Percentiles rank a stretch among this genome's conserved stretches.
These are phyloP conservation scores for Archilochus colubris DNA, from an alignment of 2,113 vertebrate species.

Conservation along the genomic window DNA sequence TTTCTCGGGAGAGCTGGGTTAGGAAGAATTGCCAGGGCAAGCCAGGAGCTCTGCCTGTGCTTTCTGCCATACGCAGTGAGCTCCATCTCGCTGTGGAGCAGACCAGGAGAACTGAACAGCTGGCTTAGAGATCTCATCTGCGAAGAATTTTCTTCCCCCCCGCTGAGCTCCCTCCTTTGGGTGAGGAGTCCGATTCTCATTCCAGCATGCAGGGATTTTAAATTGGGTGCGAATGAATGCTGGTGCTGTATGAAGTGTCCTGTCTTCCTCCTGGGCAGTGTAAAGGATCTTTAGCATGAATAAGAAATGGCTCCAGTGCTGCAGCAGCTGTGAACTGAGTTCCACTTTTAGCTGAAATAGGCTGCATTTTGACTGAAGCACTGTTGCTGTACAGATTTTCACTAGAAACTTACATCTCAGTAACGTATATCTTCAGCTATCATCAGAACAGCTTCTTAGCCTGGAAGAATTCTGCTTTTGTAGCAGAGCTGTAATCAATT, in stretches of 20 bases:
- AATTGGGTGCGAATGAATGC: neutral
- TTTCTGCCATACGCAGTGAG: neutral
- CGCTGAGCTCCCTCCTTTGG: neutral
- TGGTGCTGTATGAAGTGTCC: neutral
- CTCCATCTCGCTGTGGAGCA: neutral
- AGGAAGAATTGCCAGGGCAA: neutral
- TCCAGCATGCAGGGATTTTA: neutral
- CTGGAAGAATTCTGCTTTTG: neutral
- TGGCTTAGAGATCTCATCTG: fast-evolving
- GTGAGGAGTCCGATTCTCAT: neutral
- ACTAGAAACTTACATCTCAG: neutral
- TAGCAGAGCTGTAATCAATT: neutral
- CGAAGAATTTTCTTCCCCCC: neutral
- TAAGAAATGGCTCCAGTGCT: neutral
- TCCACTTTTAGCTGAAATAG: neutral
- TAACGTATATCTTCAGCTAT: neutral
- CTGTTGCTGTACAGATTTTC: neutral
- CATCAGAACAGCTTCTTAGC: neutral
- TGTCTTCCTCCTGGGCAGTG: neutral
- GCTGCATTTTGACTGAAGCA: neutral
- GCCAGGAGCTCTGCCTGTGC: neutral
- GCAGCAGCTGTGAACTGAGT: neutral
- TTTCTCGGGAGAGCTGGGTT: neutral
- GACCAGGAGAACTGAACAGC: neutral
- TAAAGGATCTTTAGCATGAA: neutral